phyloP scores from a whole-genome alignment of 2,113 vertebrate species.

The Pandion haliaetus region DNA sequence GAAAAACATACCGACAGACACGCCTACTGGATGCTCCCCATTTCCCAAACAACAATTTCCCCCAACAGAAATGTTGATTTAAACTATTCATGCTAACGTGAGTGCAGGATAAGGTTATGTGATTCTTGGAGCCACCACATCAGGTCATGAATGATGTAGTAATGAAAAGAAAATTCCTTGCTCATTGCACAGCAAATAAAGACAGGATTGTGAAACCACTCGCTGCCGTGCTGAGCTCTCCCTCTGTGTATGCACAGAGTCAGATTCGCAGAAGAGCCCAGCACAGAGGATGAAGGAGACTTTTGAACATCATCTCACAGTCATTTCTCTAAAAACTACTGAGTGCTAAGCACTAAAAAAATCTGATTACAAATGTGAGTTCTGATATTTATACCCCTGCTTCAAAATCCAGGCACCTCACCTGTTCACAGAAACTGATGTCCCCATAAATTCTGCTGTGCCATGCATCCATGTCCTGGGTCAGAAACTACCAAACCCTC shows the following conservation, averaged over 20 bases:
- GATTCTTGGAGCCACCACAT: constrained; percentile 69
- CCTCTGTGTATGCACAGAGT: background rate
- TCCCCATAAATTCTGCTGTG: background rate
- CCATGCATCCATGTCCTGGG: rapidly evolving
- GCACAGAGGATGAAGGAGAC: background rate
- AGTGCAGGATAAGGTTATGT: constrained; percentile 69
- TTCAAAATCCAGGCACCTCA: background rate
- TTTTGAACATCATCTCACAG: background rate
- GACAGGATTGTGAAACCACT: constrained; percentile 58
- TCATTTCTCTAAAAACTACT: background rate
- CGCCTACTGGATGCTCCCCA: constrained; percentile 29
- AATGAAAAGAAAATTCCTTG: constrained; percentile 65
- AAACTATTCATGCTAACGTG: constrained; percentile 56
- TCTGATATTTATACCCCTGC: background rate
- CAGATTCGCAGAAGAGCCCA: background rate
- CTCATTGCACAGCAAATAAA: constrained; percentile 64
- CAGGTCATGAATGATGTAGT: constrained; percentile 59
- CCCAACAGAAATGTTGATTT: constrained; percentile 66
- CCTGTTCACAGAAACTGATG: background rate
- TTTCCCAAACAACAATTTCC: constrained; percentile 64
- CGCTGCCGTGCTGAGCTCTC: background rate
- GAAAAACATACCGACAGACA: constrained; percentile 45
- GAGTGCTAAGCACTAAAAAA: background rate
- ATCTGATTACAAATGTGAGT: background rate
- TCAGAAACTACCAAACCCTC: background rate